These are phyloP conservation scores for Pterostichus niger DNA, from an alignment of 2,888 invertebrate species.

Conservation along the genomic window DNA sequence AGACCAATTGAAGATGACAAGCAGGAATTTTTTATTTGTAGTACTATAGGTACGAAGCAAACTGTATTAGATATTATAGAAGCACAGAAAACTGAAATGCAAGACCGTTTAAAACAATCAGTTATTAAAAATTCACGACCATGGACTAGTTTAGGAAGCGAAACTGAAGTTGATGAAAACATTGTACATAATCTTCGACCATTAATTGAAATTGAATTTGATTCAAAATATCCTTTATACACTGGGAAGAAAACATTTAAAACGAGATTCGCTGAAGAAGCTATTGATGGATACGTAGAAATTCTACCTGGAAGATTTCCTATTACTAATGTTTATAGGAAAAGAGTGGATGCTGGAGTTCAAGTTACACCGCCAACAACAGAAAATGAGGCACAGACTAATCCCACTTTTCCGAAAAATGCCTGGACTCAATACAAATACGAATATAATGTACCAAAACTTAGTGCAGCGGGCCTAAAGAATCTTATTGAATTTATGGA, in stretches of 20 bases:
- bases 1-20: slow-evolving; percentile 78
- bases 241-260: slow-evolving; percentile 14
- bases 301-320: slow-evolving; percentile 81
- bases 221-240: slow-evolving; percentile 81
- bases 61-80: slow-evolving; percentile 78
- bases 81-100: slow-evolving; percentile 80
- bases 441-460: slow-evolving; percentile 70
- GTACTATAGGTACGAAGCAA: slow-evolving; percentile 80
- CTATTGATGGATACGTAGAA: slow-evolving; percentile 85
- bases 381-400: slow-evolving; percentile 82
- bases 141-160: slow-evolving; percentile 80
- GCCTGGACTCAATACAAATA: slow-evolving; percentile 85
- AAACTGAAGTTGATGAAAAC: slow-evolving; percentile 80
- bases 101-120: slow-evolving; percentile 68
- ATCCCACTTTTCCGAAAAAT: slow-evolving; percentile 83
- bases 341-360: slow-evolving; percentile 78
- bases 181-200: slow-evolving; percentile 79
- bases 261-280: slow-evolving; percentile 74
- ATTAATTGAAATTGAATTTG: slow-evolving; percentile 84
- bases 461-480: neutral
- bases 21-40: slow-evolving; percentile 84
- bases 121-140: slow-evolving; percentile 67
- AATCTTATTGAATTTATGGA: neutral
- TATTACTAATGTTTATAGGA: slow-evolving; percentile 80
- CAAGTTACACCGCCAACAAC: slow-evolving; percentile 80